phyloP scores from a whole-genome alignment of 2,113 vertebrate species.

The Ardeotis arabs region DNA sequence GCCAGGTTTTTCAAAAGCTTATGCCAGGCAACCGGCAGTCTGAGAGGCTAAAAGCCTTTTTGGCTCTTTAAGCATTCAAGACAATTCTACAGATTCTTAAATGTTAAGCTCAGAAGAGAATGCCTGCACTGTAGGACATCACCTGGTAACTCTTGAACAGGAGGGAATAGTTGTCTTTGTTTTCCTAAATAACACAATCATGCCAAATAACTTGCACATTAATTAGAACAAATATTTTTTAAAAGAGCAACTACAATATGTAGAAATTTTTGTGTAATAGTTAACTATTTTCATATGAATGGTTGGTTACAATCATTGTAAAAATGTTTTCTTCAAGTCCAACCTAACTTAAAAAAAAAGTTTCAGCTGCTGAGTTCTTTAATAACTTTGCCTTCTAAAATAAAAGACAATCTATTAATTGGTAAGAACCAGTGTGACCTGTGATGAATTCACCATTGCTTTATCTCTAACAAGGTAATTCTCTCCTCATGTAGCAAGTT shows the following conservation, averaged over 20 bases:
- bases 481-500: neutral
- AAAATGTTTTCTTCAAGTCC: neutral
- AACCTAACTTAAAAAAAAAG: neutral
- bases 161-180: neutral
- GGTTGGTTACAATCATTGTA: neutral
- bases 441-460: neutral
- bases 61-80: neutral
- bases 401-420: neutral
- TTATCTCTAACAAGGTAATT: neutral
- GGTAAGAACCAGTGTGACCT: neutral
- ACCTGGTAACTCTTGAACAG: neutral
- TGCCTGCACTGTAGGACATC: neutral
- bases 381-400: neutral
- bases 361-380: neutral
- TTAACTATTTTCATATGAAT: neutral
- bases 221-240: neutral
- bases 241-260: neutral
- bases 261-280: neutral
- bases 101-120: neutral
- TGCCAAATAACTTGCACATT: neutral
- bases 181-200: neutral
- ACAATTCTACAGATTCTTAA: neutral
- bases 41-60: conserved; percentile 25
- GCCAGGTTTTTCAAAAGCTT: neutral
- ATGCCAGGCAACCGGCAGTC: neutral